Evolutionary conservation across 1,140 invertebrate species (phyloP), one percentile per base, ranked within the genome.

Genomic region (Pseudomyrmex concolor): DNA sequence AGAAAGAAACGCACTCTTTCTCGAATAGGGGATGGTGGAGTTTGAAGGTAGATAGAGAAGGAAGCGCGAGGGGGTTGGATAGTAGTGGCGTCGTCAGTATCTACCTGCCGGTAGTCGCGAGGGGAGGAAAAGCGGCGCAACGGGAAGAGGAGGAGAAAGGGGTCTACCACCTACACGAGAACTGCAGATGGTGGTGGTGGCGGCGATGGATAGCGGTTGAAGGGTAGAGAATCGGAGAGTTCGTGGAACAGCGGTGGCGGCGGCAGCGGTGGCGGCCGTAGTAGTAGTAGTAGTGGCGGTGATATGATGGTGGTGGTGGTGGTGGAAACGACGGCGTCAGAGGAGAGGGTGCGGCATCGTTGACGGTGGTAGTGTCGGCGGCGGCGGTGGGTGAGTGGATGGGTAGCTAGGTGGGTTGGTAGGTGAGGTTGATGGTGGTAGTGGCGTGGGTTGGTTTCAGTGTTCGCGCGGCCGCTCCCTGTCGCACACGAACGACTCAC

Each of bases 391-490:
- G 70, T 73, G 68, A 84, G 48, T 85, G 84, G 76, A 84, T 77
- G 60, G 81, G 22, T 57, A 80, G 85, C 67, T 74, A 59, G 70
- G 81, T 74, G 70, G 89, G 73, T 71, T 82, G 59, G 77, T 74
- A 73, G 82, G 64, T 80, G 81, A 80, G 77, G 68, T 81, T 78
- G 84, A 76, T 77, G 83, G 88, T 87, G 89, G 84, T 84, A 77
- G 86, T 76, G 87, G 87, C 87, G 83, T 87, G 85, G 84, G 84
- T 86, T 85, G 85, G 86, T 89, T 91, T 88, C 91, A 93, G 93
- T 93, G 88, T 93, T 92, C 91, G 91, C 92, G 91, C 93, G 92
- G 90, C 92, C 93, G 93, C 93, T 94, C 93, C 93, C 93, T 91
- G 91, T 92, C 90, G 91, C 91, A 92, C 90, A 93, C 91, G 87